A percentile compares a stretch with the other conserved stretches of the same genome.
phyloP scores from a whole-genome alignment of 2,797 vertebrate species.

The Phrynocephalus vlangalii region DNA sequence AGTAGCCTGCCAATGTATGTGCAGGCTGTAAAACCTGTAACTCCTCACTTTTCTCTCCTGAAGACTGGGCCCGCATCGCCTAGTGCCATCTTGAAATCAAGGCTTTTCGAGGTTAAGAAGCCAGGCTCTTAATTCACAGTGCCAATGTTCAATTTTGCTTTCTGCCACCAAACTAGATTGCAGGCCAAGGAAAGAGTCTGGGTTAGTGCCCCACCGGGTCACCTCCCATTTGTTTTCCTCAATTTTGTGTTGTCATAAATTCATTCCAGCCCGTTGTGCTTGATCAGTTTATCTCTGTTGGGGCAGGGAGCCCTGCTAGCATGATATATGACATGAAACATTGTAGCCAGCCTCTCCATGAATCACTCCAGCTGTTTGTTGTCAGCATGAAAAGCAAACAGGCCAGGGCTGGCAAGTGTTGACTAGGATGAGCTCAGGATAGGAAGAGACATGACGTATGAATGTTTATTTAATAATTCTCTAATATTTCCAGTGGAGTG shows the following conservation, averaged over 20 bases:
- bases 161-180: slow-evolving; percentile 84
- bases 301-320: slow-evolving; percentile 83
- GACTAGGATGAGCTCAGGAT: slow-evolving; percentile 84
- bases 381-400: slow-evolving; percentile 87
- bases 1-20: fast-evolving
- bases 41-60: slow-evolving; percentile 14
- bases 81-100: slow-evolving; percentile 67
- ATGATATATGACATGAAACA: slow-evolving; percentile 86
- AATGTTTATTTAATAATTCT: slow-evolving; percentile 93
- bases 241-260: slow-evolving; percentile 92
- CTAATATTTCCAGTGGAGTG: slow-evolving; percentile 85
- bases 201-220: slow-evolving; percentile 85
- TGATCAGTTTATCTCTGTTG: slow-evolving; percentile 85
- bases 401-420: slow-evolving; percentile 76
- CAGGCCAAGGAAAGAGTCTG: slow-evolving; percentile 78
- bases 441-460: slow-evolving; percentile 87
- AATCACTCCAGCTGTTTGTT: slow-evolving; percentile 90
- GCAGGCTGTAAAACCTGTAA: slow-evolving; percentile 37
- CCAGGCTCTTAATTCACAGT: slow-evolving; percentile 83
- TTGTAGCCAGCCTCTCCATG: slow-evolving; percentile 88
- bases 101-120: slow-evolving; percentile 78
- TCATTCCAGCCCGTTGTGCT: slow-evolving; percentile 88
- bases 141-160: slow-evolving; percentile 84
- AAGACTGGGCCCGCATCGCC: background rate
- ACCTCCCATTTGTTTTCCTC: slow-evolving; percentile 89